Percentiles rank a stretch among this genome's conserved stretches.
phyloP scores from a whole-genome alignment of 2,888 invertebrate genomes.

The Marasmarcha lunaedactyla region DNA sequence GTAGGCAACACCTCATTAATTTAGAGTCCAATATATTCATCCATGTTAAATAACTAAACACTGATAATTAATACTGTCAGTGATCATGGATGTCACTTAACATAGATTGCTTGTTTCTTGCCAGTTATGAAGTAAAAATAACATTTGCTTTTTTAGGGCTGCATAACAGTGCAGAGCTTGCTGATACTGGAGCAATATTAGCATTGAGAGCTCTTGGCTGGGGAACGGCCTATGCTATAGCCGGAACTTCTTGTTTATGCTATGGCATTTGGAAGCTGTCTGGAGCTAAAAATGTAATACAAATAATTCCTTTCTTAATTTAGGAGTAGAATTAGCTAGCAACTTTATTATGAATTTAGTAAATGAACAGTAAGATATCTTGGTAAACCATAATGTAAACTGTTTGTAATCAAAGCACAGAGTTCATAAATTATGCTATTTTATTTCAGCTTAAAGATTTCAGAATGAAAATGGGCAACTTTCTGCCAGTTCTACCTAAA shows the following conservation, averaged over 20 bases:
- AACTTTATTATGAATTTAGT: no score
- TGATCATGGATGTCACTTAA: no score
- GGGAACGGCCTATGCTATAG: conserved; percentile 89
- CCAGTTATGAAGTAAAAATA: not conserved
- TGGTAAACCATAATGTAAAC: no score
- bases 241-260: conserved; percentile 84
- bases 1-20: no score
- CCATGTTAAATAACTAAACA: no score
- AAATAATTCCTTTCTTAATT: conserved; percentile 2
- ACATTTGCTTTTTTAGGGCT: conserved; percentile 47
- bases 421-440: conserved; percentile 3
- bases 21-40: no score
- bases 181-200: conserved; percentile 82
- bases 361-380: no score
- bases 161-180: conserved; percentile 69
- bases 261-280: conserved; percentile 90
- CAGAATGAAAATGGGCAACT: conserved; percentile 80
- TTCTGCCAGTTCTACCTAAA: conserved; percentile 81
- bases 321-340: not conserved
- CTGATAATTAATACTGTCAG: no score
- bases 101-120: not conserved
- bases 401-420: no score
- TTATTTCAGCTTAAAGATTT: conserved; percentile 82
- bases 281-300: conserved; percentile 84
- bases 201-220: conserved; percentile 88